Evolutionary conservation across 2,888 invertebrate species (phyloP).

Genomic region (Marasmarcha lunaedactyla): DNA sequence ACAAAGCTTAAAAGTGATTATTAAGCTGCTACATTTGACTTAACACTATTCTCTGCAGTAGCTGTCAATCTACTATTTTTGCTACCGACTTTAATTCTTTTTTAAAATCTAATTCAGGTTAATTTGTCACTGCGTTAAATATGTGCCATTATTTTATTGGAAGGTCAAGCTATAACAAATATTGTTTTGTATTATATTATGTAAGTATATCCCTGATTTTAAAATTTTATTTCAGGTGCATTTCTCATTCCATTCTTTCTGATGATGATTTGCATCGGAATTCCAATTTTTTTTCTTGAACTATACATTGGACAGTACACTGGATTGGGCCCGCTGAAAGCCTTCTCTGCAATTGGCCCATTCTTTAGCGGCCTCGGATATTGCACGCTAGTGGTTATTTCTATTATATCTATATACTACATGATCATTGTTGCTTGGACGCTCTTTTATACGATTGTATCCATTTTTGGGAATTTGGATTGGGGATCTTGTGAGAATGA

Average conservation of each 20-base stretch:
- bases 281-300: slow-evolving; percentile 85
- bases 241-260: slow-evolving; percentile 80
- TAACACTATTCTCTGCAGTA: too few relatives aligned
- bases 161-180: too few relatives aligned
- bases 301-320: slow-evolving; percentile 84
- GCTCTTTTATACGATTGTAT: slow-evolving; percentile 79
- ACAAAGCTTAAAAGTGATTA: too few relatives aligned
- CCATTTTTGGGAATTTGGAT: slow-evolving; percentile 72
- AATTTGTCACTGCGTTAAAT: too few relatives aligned
- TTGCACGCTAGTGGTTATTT: slow-evolving; percentile 77
- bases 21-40: too few relatives aligned
- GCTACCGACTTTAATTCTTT: too few relatives aligned
- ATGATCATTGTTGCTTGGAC: slow-evolving; percentile 86
- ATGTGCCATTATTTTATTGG: too few relatives aligned
- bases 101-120: too few relatives aligned
- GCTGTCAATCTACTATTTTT: too few relatives aligned
- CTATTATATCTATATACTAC: slow-evolving; percentile 81
- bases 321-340: slow-evolving; percentile 77
- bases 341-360: slow-evolving; percentile 73
- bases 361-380: slow-evolving; percentile 74
- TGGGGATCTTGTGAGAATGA: slow-evolving; percentile 77
- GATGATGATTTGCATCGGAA: slow-evolving; percentile 80
- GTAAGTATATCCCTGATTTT: too few relatives aligned
- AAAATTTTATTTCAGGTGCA: slow-evolving; percentile 75
- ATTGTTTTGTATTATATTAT: too few relatives aligned